Base-by-base conservation (phyloP, 1,140 invertebrate genomes). In the Papilio machaon region DNA sequence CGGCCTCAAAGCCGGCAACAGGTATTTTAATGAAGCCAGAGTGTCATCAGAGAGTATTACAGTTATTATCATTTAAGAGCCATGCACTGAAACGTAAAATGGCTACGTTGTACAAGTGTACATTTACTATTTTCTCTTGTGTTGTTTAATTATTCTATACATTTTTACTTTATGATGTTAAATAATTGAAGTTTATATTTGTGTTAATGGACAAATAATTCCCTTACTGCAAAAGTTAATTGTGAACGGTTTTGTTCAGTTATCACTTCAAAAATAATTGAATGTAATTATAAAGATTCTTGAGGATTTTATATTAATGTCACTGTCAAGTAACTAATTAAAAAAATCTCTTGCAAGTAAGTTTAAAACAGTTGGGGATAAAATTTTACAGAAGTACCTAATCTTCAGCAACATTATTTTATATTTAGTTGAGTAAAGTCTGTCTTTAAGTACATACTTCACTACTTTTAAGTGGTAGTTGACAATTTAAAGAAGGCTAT, bases 1-100 rank as follows among this genome's bases (percentile, higher is more conserved):
- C 13, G 74, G 30, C 47, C 74, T 76, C 23, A 76, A 76, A 76
- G 11, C 73, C 38, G 46, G 23, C 46, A 76, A 76, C 74, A 76
- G 74, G 74, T 76, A 49, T 76, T 76, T 76, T 49, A 76, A 49
- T 49, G 74, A 49, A 76, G 74, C 46, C 13, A 76, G 74, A 49
- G 64, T 70, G 30, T 70, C 64, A 70, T 70, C 64, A 70, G 30
- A 13, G 30, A 23, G n/a, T 49, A 52, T 76, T 49, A 54, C 74
- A 76, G 46, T 49, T 13, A 35, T 76, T 30, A 76, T 76, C 9
- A 76, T 52, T 76, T 52, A 30, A 76, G 74, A 76, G 46, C 46
- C 47, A 30, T 19, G 11, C n/a, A 76, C 49, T n/a, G 74, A 30
- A 5, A 47, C 74, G 64, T 38, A 35, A 70, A 70, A 70, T 4